These are phyloP conservation scores for Ciona savignyi DNA, from an alignment of 23 tunicate genomes.

Conservation along the genomic window DNA sequence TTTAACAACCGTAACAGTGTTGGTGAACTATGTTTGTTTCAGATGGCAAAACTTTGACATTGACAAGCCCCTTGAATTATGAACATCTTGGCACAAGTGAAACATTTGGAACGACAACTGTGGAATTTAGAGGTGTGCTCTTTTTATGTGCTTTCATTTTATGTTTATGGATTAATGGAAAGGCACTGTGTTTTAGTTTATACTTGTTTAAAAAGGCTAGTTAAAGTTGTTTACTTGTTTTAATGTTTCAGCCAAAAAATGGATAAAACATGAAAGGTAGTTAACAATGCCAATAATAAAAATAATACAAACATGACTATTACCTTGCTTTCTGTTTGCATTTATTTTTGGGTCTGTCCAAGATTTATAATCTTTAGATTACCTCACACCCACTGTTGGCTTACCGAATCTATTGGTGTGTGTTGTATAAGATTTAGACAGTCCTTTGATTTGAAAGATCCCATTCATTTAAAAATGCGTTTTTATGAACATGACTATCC, in stretches of 20 bases:
- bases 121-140: constrained; percentile 51
- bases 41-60: constrained; percentile 54
- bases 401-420: too few species aligned
- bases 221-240: background rate
- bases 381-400: too few species aligned
- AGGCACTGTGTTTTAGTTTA: too few species aligned
- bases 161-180: too few species aligned
- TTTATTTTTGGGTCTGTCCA: background rate
- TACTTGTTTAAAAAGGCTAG: constrained; percentile 18
- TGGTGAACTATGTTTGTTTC: background rate
- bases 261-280: too few species aligned
- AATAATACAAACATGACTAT: too few species aligned
- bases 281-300: too few species aligned
- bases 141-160: background rate
- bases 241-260: background rate
- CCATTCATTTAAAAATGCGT: background rate
- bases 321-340: too few species aligned
- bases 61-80: constrained; percentile 44
- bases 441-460: background rate
- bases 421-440: too few species aligned
- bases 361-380: too few species aligned
- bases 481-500: too few species aligned
- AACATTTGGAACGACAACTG: constrained; percentile 15
- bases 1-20: too few species aligned
- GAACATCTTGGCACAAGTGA: constrained; percentile 69